A percentile compares a stretch with the other conserved stretches of the same genome.
Evolutionary conservation across 2,113 vertebrate species (phyloP).

Genomic region (Notarius lentiginosus): DNA sequence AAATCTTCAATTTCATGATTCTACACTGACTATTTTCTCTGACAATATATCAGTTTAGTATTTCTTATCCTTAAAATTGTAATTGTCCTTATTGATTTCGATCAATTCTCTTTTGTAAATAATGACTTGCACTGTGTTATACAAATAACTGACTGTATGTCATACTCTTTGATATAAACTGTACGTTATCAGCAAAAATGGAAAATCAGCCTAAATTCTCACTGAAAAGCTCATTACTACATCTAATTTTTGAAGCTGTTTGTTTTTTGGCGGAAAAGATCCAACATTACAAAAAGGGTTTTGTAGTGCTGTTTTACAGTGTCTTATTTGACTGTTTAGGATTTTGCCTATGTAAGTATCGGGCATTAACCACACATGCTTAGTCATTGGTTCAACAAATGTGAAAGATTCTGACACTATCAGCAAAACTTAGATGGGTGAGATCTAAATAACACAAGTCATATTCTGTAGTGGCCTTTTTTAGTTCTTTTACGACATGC

Average conservation of each 20-base stretch:
- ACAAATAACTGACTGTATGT: background rate
- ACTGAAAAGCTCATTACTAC: background rate
- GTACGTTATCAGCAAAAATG: background rate
- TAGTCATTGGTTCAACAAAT: constrained; percentile 33
- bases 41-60: background rate
- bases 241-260: background rate
- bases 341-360: constrained; percentile 36
- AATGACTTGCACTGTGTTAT: background rate
- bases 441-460: background rate
- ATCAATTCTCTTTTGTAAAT: background rate
- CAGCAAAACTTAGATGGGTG: constrained; percentile 13
- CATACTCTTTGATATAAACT: background rate
- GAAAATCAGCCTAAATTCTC: background rate
- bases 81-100: background rate
- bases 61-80: background rate
- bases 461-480: background rate
- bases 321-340: constrained; percentile 30
- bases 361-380: constrained; percentile 30
- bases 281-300: background rate
- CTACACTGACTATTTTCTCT: background rate
- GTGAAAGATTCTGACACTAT: constrained; percentile 7
- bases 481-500: background rate
- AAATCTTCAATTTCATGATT: background rate
- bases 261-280: background rate
- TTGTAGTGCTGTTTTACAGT: constrained; percentile 15